phyloP scores from a whole-genome alignment of 2,888 invertebrate genomes.

The Rhabditophanes sp. region DNA sequence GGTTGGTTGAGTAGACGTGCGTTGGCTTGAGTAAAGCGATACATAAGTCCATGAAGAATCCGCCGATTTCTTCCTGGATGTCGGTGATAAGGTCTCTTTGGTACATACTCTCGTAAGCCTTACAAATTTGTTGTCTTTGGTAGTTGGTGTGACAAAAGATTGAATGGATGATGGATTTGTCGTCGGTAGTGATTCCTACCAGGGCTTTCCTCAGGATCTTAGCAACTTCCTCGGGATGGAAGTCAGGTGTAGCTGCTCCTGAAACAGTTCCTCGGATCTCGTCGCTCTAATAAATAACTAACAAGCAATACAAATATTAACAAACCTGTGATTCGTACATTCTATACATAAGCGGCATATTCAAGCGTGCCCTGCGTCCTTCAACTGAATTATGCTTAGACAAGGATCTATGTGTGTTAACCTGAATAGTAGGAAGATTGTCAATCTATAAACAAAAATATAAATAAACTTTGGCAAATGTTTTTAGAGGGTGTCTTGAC shows the following conservation, averaged over 20 bases:
- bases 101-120: constrained; percentile 38
- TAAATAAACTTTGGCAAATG: too few relatives aligned
- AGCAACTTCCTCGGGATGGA: constrained; percentile 36
- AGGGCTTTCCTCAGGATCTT: constrained; percentile 30
- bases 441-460: too few relatives aligned
- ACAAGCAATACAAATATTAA: constrained; percentile 2
- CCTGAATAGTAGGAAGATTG: too few relatives aligned
- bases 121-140: constrained; percentile 39
- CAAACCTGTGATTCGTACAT: constrained; percentile 37
- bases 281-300: constrained; percentile 18
- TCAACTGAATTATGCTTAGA: too few relatives aligned
- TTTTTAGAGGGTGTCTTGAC: too few relatives aligned
- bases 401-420: too few relatives aligned
- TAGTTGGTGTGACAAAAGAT: constrained; percentile 37
- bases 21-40: constrained; percentile 45
- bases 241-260: constrained; percentile 35
- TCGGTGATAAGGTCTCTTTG: constrained; percentile 43
- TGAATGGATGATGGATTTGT: constrained; percentile 30
- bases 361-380: constrained; percentile 13
- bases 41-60: constrained; percentile 45
- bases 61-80: constrained; percentile 46
- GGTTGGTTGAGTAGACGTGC: constrained; percentile 44
- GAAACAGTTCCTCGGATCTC: constrained; percentile 36
- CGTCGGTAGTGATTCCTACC: constrained; percentile 32
- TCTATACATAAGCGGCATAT: constrained; percentile 37